Conservation (phyloP, 92 coral and sea anemone species). For the Phenganax stokvisi region DNA sequence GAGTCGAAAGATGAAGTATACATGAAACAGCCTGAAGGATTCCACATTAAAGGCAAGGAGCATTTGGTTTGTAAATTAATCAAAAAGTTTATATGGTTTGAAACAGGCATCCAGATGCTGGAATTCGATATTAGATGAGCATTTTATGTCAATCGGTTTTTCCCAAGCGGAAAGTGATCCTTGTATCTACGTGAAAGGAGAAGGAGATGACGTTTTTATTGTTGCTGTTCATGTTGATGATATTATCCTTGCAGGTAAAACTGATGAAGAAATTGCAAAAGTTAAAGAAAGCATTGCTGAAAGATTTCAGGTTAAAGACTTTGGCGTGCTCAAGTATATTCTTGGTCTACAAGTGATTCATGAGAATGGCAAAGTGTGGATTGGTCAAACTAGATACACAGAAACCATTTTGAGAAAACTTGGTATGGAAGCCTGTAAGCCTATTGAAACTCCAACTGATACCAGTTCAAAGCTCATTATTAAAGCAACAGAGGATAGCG, state of each 20-base stretch:
- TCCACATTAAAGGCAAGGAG: too few relatives aligned
- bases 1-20: too few relatives aligned
- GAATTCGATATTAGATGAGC: constrained; percentile 17
- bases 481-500: constrained; percentile 40
- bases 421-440: constrained; percentile 50
- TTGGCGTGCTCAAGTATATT: constrained; percentile 49
- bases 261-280: constrained; percentile 46
- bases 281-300: constrained; percentile 55
- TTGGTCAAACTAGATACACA: constrained; percentile 46
- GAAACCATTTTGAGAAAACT: constrained; percentile 45
- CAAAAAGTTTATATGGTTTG: too few relatives aligned
- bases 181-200: constrained; percentile 18
- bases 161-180: constrained; percentile 1
- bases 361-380: constrained; percentile 52
- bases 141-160: constrained; percentile 16
- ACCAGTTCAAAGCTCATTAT: constrained; percentile 49
- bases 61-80: constrained; percentile 51
- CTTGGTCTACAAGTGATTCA: constrained; percentile 52
- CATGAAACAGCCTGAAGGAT: too few relatives aligned
- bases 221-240: constrained; percentile 50
- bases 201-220: constrained; percentile 37
- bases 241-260: constrained; percentile 48
- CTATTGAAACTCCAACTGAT: constrained; percentile 57
- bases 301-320: constrained; percentile 51
- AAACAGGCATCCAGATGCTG: not conserved